Evolutionary conservation across 2,888 invertebrate genomes (phyloP), one percentile per base, ranked within the genome.

Genomic region (Brenthis daphne): DNA sequence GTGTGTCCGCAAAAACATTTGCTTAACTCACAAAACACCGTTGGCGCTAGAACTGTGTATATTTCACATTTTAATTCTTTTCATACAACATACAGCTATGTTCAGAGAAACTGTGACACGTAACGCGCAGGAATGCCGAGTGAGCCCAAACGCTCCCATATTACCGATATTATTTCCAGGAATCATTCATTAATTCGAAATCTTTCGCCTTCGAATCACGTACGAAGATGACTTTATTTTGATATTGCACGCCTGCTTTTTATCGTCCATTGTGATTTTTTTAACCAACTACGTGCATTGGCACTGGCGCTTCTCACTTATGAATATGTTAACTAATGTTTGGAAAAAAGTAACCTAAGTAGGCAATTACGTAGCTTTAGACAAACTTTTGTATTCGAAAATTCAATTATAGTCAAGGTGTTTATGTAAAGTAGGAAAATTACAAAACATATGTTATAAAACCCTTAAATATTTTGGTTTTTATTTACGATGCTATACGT

Each of bases 201-300:
- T 66, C 71, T 68, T 48, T 81, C 78, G 67, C 76, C 77, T 86
- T 85, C 88, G 71, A 73, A 81, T 86, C 90, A 90, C 90, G 90
- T 85, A 78, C 80, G 48, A 71, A 84, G 83, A 88, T 89, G 89
- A 89, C 87, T 90, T 86, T 83, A 89, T 90, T 90, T 88, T 89
- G 86, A 90, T 90, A 90, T 88, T 85, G 85, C 85, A 81, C 85
- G 84, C 77, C 74, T 77, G 82, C 85, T 73, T 74, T 89, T 89
- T 87, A 89, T 87, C 73, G 79, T 60, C 88, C 84, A 90, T 90
- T 90, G 89, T 90, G 60, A 83, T 75, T 82, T 81, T 81, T 81
- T 81, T 79, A 78, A 80, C 76, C 67, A 69, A 72, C 68, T 82
- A 87, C 89, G 88, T 88, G 89, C 72, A 64, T 75, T 71, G 71